A percentile compares a stretch with the other conserved stretches of the same genome.
phyloP scores from a whole-genome alignment of 2,113 vertebrate genomes.

The Pheucticus melanocephalus region DNA sequence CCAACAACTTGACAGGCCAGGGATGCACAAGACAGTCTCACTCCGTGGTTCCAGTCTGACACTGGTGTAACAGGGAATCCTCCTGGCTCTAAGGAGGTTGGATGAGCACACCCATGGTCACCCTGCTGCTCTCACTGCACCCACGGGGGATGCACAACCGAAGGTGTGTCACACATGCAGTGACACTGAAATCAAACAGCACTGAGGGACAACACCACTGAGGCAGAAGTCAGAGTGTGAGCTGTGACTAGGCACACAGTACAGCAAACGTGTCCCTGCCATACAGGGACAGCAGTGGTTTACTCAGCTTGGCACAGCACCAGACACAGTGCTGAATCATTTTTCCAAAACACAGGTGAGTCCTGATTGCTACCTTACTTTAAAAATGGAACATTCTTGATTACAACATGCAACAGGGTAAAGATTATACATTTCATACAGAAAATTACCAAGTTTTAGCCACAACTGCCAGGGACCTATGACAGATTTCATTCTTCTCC shows the following conservation, averaged over 20 bases:
- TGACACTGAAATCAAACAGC: not conserved
- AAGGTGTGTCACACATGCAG: not conserved
- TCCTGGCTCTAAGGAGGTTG: not conserved
- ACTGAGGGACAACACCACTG: accelerated
- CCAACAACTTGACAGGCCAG: not conserved
- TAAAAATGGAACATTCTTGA: not conserved
- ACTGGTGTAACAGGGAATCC: accelerated
- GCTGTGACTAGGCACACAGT: not conserved
- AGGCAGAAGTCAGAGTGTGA: not conserved
- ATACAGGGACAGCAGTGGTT: accelerated
- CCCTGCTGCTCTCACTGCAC: not conserved
- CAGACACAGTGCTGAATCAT: not conserved
- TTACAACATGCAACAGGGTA: not conserved
- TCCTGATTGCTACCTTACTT: not conserved
- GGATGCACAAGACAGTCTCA: not conserved
- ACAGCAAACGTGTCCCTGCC: not conserved
- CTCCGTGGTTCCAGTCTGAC: not conserved
- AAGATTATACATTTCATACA: not conserved
- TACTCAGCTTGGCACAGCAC: not conserved
- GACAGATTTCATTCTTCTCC: not conserved
- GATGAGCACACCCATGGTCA: not conserved
- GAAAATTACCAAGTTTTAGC: not conserved
- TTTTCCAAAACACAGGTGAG: not conserved
- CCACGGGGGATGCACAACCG: accelerated
- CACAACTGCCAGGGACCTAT: not conserved